Evolutionary conservation across 2,888 invertebrate species (phyloP), one percentile per base, ranked within the genome.

Genomic region (Ochropacha duplaris): DNA sequence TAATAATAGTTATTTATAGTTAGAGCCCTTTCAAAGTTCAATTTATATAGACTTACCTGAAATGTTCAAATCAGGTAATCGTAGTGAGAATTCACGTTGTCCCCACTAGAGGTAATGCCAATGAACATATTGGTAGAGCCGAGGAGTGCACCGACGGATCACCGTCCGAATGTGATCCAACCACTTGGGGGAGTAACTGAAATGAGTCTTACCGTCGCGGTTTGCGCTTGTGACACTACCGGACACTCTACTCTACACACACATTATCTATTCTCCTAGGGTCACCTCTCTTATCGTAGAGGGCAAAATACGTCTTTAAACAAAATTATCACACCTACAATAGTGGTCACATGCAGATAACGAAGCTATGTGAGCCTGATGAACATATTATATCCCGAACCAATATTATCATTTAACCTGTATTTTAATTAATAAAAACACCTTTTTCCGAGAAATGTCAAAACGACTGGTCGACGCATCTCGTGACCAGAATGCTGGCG

Each of bases 11-110:
- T 71, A 31, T 52, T 73, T 72, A 73, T 69, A 74, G 79, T 80
- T 82, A 78, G 66, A 78, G 78, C 77, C 78, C 79, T 76, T 68
- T 74, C 82, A 84, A 31, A 79, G 66, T 66, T 61, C 57, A 71
- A 58, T 68, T 71, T 65, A 4, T n/a, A 61, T 60, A n/a, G 36
- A 36, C 87, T 87, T 76, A 91, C 90, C 90, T 81, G 67, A 65
- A 61, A 68, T 60, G 82, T 86, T 92, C 92, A 92, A 88, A 92
- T 92, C 67, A 91, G 79, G 74, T 92, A 92, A 76, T 92, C 92
- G 92, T 92, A 92, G 72, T 92, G 92, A 59, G 92, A 90, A 80
- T 92, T 88, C 61, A 91, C 90, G 88, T 91, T 92, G 81, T 84
- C 92, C 81, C 87, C 92, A 81, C 82, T 87, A 65, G 92, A 91